phyloP scores from a whole-genome alignment of 1,140 invertebrate genomes.

The Drosophila aff. region DNA sequence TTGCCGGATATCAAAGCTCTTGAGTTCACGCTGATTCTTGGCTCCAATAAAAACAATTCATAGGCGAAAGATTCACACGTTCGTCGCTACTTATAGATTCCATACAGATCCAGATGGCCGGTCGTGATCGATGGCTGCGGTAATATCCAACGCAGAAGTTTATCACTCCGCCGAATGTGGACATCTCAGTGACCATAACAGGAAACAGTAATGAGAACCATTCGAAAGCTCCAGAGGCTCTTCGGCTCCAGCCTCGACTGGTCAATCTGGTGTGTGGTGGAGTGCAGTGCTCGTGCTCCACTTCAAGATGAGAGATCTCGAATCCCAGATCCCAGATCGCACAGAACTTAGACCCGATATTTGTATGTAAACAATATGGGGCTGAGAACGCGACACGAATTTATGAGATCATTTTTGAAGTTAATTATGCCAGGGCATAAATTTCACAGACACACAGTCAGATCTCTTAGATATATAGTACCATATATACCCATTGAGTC shows the following conservation, averaged over 20 bases:
- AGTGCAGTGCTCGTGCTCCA: constrained; percentile 69
- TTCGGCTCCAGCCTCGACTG: neutral
- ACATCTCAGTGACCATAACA: constrained; percentile 50
- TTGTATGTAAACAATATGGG: constrained; percentile 62
- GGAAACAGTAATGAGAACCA: constrained; percentile 56
- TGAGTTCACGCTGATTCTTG: neutral
- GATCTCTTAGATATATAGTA: constrained; percentile 3
- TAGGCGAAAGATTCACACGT: constrained; percentile 17
- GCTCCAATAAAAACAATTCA: constrained; percentile 4
- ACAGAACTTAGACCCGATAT: constrained; percentile 34
- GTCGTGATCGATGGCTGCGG: constrained; percentile 39
- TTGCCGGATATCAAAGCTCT: constrained; percentile 1
- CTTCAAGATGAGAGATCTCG: constrained; percentile 49
- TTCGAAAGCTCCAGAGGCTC: constrained; percentile 40
- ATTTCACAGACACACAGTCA: constrained; percentile 56
- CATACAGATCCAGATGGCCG: constrained; percentile 15
- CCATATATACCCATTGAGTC: constrained; percentile 34
- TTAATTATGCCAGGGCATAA: constrained; percentile 80
- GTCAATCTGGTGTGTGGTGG: constrained; percentile 17
- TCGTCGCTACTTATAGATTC: constrained; percentile 22
- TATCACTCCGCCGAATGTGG: constrained; percentile 45
- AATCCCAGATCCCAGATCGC: constrained; percentile 7
- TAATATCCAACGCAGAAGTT: constrained; percentile 36
- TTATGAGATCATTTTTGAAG: constrained; percentile 81
- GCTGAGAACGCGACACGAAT: constrained; percentile 69